Evolutionary conservation across 1,140 invertebrate genomes (phyloP).

Genomic region (Leptonema lineaticorne): DNA sequence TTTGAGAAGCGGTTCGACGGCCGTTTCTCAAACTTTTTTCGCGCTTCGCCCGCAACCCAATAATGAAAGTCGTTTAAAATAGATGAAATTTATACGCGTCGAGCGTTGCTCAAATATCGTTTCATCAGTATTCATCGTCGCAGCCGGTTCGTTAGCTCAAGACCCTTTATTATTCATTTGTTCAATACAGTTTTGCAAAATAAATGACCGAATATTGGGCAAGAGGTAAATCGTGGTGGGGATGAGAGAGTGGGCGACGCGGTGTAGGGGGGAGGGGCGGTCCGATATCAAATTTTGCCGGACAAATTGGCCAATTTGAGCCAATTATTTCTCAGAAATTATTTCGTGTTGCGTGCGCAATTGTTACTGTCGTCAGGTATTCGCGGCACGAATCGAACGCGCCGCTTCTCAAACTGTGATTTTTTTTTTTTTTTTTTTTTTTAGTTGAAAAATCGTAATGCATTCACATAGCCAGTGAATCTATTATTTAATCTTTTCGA

Average conservation of each 20-base stretch:
- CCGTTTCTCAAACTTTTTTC: not conserved
- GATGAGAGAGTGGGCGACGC: not conserved
- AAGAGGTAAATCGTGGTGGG: not conserved
- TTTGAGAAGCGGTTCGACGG: too few relatives aligned
- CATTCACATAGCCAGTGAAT: too few relatives aligned
- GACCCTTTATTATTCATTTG: conserved; percentile 28
- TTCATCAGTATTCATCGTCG: conserved; percentile 19
- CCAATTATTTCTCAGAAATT: conserved; percentile 18
- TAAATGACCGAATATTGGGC: conserved; percentile 18
- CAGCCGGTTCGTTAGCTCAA: conserved; percentile 17
- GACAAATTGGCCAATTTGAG: conserved; percentile 19
- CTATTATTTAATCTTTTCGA: too few relatives aligned
- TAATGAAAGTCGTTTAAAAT: too few relatives aligned
- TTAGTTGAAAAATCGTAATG: too few relatives aligned
- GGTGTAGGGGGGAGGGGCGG: not conserved
- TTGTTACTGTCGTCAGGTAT: not conserved
- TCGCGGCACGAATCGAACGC: not conserved
- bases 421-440: too few relatives aligned
- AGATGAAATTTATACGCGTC: too few relatives aligned
- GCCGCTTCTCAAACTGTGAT: too few relatives aligned
- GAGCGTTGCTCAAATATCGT: not conserved
- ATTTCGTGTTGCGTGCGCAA: conserved; percentile 5
- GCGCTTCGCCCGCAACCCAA: not conserved
- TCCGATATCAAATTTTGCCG: conserved; percentile 18
- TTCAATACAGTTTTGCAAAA: conserved; percentile 17